Percentiles rank a stretch among this genome's conserved stretches.
Conservation (phyloP, 2,113 vertebrate species). For the Aphyosemion australe region DNA sequence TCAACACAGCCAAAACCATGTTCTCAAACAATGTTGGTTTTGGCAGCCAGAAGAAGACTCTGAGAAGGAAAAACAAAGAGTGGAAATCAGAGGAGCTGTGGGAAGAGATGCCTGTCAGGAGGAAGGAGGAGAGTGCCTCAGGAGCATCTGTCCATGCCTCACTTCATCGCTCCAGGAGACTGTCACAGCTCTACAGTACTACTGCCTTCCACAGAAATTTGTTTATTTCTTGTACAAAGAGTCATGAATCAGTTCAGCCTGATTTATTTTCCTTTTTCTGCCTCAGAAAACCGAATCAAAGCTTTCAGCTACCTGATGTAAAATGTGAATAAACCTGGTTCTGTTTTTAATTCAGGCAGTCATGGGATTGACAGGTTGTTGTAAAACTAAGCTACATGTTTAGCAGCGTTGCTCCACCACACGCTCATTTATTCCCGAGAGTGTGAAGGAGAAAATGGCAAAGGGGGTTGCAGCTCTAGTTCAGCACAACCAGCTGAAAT, state of each 20-base stretch:
- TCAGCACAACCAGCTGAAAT: background rate
- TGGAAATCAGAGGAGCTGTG: constrained; percentile 8
- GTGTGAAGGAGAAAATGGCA: constrained; percentile 1
- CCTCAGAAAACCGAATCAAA: constrained; percentile 4
- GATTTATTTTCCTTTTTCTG: constrained; percentile 1
- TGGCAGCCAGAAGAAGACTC: constrained; percentile 26
- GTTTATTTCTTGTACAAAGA: background rate
- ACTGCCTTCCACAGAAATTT: background rate
- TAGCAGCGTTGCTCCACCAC: constrained; percentile 18
- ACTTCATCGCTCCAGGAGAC: constrained; percentile 23
- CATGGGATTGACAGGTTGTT: background rate
- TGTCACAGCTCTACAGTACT: constrained; percentile 12
- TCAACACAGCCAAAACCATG: constrained; percentile 10
- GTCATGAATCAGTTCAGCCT: background rate
- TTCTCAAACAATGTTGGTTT: constrained; percentile 39
- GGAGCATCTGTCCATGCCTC: constrained; percentile 48
- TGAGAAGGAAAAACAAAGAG: constrained; percentile 25
- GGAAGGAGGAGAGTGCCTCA: constrained; percentile 19
- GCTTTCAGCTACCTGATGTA: background rate
- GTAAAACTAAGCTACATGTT: constrained; percentile 5
- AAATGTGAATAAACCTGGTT: background rate
- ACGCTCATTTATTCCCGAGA: constrained; percentile 15
- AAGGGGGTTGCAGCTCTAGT: background rate
- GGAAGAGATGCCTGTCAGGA: constrained; percentile 9
- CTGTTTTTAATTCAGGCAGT: background rate